phyloP scores from a whole-genome alignment of 2,888 invertebrate species.

The Pseudanteris insignis region DNA sequence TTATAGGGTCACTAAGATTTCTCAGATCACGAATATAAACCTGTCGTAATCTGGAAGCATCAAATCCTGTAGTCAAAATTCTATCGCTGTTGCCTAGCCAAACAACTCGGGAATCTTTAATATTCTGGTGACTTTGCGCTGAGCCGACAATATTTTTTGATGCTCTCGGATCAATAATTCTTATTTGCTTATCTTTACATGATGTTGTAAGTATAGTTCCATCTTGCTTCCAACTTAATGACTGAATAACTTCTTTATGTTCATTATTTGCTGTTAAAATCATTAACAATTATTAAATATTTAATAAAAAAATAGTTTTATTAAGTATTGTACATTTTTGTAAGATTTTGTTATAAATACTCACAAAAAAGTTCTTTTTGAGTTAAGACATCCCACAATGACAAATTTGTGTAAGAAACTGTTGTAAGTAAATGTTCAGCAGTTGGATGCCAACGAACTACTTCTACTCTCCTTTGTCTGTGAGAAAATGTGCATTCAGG shows the following conservation, averaged over 20 bases:
- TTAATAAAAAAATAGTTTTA: no score
- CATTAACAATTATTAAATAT: no score
- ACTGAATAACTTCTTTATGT: conserved; percentile 89
- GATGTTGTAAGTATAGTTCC: conserved; percentile 85
- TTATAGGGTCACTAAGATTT: conserved; percentile 80
- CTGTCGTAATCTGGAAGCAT: conserved; percentile 85
- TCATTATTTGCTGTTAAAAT: conserved; percentile 78
- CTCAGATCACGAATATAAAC: conserved; percentile 88
- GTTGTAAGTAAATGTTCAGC: conserved; percentile 90
- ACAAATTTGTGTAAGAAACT: conserved; percentile 82
- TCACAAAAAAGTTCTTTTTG: conserved; percentile 84
- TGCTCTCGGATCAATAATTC: conserved; percentile 84
- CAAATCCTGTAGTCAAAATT: conserved; percentile 90
- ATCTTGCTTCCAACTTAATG: conserved; percentile 89
- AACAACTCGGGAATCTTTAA: conserved; percentile 89
- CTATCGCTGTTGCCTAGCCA: conserved; percentile 89
- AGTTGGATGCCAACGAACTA: conserved; percentile 89
- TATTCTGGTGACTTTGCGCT: conserved; percentile 85
- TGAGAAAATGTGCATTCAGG: conserved; percentile 84
- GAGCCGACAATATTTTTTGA: conserved; percentile 67
- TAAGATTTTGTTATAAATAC: no score
- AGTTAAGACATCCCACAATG: conserved; percentile 85
- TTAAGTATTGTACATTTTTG: no score
- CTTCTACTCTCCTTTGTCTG: conserved; percentile 86
- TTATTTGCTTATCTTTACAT: conserved; percentile 89